Conservation (phyloP, 2,113 vertebrate genomes). For the Ammodytes marinus region DNA sequence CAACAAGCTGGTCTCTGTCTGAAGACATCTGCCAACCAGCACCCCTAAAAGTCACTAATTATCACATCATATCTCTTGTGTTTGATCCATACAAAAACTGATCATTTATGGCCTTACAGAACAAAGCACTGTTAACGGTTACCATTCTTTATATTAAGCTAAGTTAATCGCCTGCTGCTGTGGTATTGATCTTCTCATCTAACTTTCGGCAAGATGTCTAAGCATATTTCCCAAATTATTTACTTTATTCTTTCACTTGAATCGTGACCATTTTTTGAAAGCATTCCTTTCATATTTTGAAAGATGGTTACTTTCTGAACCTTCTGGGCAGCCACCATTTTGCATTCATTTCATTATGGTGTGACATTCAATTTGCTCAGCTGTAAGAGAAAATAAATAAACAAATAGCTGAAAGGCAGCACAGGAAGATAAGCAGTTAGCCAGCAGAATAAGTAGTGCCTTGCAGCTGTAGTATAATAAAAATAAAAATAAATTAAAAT, state of each 20-base stretch:
- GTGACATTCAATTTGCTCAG: not conserved
- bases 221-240: not conserved
- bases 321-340: not conserved
- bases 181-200: not conserved
- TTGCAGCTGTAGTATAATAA: not conserved
- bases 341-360: constrained; percentile 2
- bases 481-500: constrained; percentile 8
- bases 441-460: not conserved
- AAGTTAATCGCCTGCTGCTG: too few relatives aligned
- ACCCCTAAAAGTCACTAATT: too few relatives aligned
- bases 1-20: not conserved
- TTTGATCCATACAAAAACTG: too few relatives aligned
- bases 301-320: not conserved
- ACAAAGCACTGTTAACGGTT: too few relatives aligned
- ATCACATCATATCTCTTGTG: too few relatives aligned
- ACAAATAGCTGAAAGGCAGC: not conserved
- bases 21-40: not conserved
- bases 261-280: not conserved
- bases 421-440: not conserved
- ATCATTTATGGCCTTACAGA: too few relatives aligned
- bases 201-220: not conserved
- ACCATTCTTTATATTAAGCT: too few relatives aligned
- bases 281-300: constrained; percentile 2
- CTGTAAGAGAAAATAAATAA: not conserved
- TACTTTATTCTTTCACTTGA: not conserved